A percentile compares a stretch with the other conserved stretches of the same genome.
phyloP scores from a whole-genome alignment of 1,140 invertebrate species.

The Drosophila equinoxialis region DNA sequence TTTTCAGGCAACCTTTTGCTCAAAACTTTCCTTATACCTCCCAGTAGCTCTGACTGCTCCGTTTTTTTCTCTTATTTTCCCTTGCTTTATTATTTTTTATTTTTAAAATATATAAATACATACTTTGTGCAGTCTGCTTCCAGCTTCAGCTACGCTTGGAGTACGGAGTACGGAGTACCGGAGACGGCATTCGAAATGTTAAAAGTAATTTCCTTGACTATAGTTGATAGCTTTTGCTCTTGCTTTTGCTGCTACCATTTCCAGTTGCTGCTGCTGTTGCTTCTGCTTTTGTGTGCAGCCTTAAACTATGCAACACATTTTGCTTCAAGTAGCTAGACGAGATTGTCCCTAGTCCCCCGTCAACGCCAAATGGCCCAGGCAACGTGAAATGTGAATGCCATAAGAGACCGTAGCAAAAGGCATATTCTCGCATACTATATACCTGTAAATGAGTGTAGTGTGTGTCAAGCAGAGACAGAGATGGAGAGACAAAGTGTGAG shows the following conservation, averaged over 20 bases:
- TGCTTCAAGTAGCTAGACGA: slow-evolving; percentile 60
- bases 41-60: slow-evolving; percentile 17
- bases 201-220: slow-evolving; percentile 77
- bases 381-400: slow-evolving; percentile 7
- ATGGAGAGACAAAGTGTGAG: neutral
- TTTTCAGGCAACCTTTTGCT: neutral
- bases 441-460: slow-evolving; percentile 7
- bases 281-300: slow-evolving; percentile 33
- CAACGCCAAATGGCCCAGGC: neutral
- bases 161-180: slow-evolving; percentile 6
- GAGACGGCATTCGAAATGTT: slow-evolving; percentile 69
- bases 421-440: no score
- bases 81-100: slow-evolving; percentile 15
- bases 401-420: neutral
- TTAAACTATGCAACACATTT: slow-evolving; percentile 73
- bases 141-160: slow-evolving; percentile 12
- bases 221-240: slow-evolving; percentile 59
- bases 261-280: slow-evolving; percentile 35
- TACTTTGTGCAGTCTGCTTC: slow-evolving; percentile 53
- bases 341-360: slow-evolving; percentile 11
- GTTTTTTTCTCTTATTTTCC: slow-evolving; percentile 22
- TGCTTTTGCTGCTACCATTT: slow-evolving; percentile 7
- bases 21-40: neutral
- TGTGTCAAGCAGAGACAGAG: neutral
- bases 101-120: slow-evolving; percentile 57